These are phyloP conservation scores for Miltochrista miniata DNA, from an alignment of 2,888 invertebrate genomes.

Conservation along the genomic window DNA sequence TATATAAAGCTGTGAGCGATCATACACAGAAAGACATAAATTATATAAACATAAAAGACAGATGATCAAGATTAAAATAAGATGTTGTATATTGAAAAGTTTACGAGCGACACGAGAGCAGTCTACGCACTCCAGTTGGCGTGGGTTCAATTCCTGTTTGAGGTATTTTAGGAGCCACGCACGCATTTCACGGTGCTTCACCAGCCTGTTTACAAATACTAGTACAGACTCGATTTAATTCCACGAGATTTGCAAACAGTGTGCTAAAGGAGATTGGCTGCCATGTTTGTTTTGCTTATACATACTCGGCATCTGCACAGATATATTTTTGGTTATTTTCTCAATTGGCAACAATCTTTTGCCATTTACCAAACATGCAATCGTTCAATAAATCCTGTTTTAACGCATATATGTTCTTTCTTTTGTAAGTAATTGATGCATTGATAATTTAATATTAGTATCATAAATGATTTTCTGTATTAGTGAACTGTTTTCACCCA, in stretches of 20 bases:
- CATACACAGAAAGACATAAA: slow-evolving; percentile 48
- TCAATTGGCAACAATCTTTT: slow-evolving; percentile 31
- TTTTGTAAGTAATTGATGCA: no score
- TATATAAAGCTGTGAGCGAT: slow-evolving; percentile 38
- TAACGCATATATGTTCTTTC: no score
- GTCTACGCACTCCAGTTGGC: slow-evolving; percentile 81
- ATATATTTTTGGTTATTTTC: slow-evolving; percentile 38
- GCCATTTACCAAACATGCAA: slow-evolving; percentile 40
- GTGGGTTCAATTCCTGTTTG: slow-evolving; percentile 79
- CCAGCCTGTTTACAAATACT: slow-evolving; percentile 80
- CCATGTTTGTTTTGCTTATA: slow-evolving; percentile 50
- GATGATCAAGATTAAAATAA: slow-evolving; percentile 68
- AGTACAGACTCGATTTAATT: slow-evolving; percentile 75
- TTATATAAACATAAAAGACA: slow-evolving; percentile 65
- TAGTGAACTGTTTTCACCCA: no score
- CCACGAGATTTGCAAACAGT: slow-evolving; percentile 75
- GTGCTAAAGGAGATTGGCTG: slow-evolving; percentile 67
- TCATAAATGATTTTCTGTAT: no score
- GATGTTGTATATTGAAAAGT: slow-evolving; percentile 75
- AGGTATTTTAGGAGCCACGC: slow-evolving; percentile 79
- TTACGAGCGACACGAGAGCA: slow-evolving; percentile 70
- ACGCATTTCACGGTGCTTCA: slow-evolving; percentile 50
- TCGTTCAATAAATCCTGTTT: neutral
- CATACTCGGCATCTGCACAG: slow-evolving; percentile 21
- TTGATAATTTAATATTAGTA: no score